Evolutionary conservation across 2,113 vertebrate genomes (phyloP).

Genomic region (Aleadryas rufinucha): DNA sequence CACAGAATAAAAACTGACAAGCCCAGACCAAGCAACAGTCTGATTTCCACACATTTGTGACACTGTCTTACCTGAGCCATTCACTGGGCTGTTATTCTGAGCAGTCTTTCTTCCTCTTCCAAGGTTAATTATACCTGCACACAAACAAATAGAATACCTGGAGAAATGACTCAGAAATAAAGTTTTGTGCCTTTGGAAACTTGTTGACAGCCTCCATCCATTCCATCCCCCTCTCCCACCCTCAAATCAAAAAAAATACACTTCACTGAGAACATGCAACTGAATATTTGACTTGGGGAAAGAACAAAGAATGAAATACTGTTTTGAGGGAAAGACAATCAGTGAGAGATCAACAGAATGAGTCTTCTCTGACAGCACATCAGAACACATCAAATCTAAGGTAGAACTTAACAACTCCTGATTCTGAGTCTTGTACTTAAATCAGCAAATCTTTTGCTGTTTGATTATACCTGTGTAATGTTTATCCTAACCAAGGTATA

Average conservation of each 20-base stretch:
- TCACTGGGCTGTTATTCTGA: background rate
- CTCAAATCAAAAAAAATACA: background rate
- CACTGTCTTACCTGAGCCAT: background rate
- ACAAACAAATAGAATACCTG: background rate
- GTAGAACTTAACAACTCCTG: background rate
- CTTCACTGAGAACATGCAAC: background rate
- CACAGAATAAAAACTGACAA: background rate
- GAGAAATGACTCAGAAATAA: background rate
- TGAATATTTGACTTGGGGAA: background rate
- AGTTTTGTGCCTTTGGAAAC: background rate
- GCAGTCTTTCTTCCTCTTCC: rapidly evolving
- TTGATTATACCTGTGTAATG: background rate
- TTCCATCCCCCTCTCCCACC: background rate
- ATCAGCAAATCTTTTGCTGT: background rate
- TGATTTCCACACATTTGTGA: background rate
- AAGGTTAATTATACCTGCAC: rapidly evolving
- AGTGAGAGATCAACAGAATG: background rate
- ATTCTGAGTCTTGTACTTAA: background rate
- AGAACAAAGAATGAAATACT: background rate
- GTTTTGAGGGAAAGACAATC: background rate
- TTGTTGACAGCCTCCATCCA: background rate
- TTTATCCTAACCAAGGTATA: background rate
- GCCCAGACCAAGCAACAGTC: background rate
- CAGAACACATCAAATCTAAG: background rate
- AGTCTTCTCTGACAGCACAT: background rate